Percentiles rank a stretch among this genome's conserved stretches.
Evolutionary conservation across 2,888 invertebrate genomes (phyloP).

Genomic region (Epinotia nisella): DNA sequence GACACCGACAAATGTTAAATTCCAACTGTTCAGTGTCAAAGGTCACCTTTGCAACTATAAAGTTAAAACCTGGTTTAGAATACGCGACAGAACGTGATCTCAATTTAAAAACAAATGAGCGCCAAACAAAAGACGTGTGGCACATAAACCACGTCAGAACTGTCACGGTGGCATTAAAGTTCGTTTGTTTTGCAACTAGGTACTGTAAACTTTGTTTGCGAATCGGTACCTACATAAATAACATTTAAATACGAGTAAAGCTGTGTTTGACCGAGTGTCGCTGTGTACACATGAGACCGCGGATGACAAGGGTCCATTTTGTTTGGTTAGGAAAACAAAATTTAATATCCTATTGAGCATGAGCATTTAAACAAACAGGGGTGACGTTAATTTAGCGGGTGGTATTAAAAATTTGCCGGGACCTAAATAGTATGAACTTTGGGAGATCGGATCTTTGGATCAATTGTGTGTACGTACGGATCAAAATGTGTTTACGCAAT

Average conservation of each 20-base stretch:
- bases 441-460: neutral
- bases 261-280: constrained; percentile 61
- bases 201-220: constrained; percentile 43
- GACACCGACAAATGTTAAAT: no score
- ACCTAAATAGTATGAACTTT: constrained; percentile 3
- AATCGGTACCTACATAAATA: constrained; percentile 44
- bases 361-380: constrained; percentile 47
- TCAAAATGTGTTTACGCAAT: no score
- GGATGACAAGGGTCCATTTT: constrained; percentile 67
- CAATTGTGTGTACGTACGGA: no score
- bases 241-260: constrained; percentile 53
- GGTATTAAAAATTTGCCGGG: constrained; percentile 33
- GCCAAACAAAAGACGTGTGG: constrained; percentile 28
- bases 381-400: constrained; percentile 29
- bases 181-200: constrained; percentile 35
- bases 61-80: neutral
- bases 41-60: no score
- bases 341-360: constrained; percentile 69
- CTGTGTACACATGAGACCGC: constrained; percentile 66
- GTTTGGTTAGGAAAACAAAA: constrained; percentile 65
- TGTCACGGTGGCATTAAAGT: constrained; percentile 40
- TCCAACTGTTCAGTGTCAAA: no score
- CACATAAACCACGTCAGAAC: constrained; percentile 35
- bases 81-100: neutral
- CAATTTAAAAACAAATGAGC: constrained; percentile 21